Base-by-base conservation (phyloP, 1,140 invertebrate species). In the Oedothorax gibbosus region DNA sequence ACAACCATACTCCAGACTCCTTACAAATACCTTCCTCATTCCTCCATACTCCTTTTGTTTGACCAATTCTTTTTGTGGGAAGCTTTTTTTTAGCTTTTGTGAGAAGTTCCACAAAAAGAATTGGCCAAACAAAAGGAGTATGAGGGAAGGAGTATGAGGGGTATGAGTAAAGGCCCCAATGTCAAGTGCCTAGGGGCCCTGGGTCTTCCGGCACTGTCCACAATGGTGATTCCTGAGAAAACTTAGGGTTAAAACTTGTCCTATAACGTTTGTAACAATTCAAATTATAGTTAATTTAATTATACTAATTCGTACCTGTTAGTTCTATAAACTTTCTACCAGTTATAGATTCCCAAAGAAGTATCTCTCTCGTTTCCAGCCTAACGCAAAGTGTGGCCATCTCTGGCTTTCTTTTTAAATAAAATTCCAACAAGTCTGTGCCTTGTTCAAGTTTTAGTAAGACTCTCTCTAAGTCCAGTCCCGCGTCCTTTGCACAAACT, bases 391-490 rank as follows among this genome's bases (percentile, higher is more conserved):
- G 91, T 14, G 93, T 95, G 87, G 95, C 94, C 80, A 93, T 93
- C 88, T 99, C 97, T 0, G 96, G 95, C 86, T 93, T 92, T 89
- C 95, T 96, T 84, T 95, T 93, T 79, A 94, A 93, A 88, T 94
- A 97, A 88, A 96, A 96, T 89, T 96, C 96, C 0, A 95, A 94
- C 7, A 98, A 93, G n/a, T 95, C 92, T 49, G 95, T 94, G 0
- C 97, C 97, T 20, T 95, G 91, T 91, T 98, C 96, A 35, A 98
- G 91, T 88, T 95, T 93, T 86, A 94, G 94, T 83, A 97, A 95
- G n/a, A 95, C 93, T 88, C 95, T 94, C 89, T 97, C 96, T 91
- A 95, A 94, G 92, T 97, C 95, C 35, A 35, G 35, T 35, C 35
- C 35, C 35, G 35, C 5, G 35, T 35, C 5, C 5, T 35, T 5